Conservation (phyloP, 2,888 invertebrate genomes). For the Leptarthrus brevirostris region DNA sequence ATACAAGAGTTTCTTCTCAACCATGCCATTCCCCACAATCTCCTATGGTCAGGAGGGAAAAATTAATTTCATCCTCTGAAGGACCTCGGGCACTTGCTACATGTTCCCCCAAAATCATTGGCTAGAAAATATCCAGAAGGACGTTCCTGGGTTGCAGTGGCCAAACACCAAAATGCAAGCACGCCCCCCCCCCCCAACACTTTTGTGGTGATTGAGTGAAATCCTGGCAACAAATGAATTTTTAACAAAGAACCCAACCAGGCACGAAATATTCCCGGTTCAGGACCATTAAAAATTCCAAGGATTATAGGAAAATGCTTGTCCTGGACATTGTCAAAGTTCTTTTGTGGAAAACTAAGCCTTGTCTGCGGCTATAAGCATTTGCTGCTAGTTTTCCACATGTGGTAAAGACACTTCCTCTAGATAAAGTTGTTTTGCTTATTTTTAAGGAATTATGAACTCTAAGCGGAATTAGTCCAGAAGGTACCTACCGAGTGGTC, state of each 20-base stretch:
- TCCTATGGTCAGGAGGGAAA: constrained; percentile 21
- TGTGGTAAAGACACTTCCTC: no score
- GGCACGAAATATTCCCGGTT: no score
- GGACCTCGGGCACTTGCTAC: background rate
- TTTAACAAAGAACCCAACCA: background rate
- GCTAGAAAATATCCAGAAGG: background rate
- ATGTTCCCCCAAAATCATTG: background rate
- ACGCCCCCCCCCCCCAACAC: background rate
- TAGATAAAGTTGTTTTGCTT: no score
- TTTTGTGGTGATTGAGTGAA: background rate
- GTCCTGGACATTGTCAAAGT: no score
- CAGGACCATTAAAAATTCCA: no score
- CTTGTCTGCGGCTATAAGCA: no score
- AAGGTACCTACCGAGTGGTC: no score
- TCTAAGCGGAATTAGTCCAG: no score
- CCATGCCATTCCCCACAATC: constrained; percentile 1
- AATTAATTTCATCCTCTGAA: constrained; percentile 32
- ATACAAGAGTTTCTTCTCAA: constrained; percentile 1
- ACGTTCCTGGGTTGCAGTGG: background rate
- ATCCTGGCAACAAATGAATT: constrained; percentile 1
- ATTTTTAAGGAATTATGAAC: no score
- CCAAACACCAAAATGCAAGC: background rate
- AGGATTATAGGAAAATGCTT: no score
- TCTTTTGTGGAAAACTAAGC: no score
- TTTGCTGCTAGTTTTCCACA: no score